Conservation (phyloP, 2,888 invertebrate species). For the Yponomeuta malinellus region DNA sequence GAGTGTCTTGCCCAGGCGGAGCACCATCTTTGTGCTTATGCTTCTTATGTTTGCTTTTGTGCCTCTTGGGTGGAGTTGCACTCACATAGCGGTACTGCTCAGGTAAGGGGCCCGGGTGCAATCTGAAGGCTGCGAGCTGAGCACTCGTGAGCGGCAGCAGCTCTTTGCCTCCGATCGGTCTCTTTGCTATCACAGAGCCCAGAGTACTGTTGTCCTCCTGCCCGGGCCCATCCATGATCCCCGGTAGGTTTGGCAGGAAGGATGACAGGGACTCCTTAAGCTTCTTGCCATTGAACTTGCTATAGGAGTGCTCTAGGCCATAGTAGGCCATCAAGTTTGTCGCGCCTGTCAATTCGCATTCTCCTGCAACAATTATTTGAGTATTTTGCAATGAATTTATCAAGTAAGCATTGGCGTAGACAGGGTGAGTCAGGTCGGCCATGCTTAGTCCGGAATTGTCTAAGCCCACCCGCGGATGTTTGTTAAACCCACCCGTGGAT, state of each 20-base stretch:
- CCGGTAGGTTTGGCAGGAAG: conserved; percentile 95
- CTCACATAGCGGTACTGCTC: conserved; percentile 96
- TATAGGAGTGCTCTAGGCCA: conserved; percentile 97
- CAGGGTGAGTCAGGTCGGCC: no score
- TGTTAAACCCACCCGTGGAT: no score
- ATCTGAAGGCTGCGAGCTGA: conserved; percentile 93
- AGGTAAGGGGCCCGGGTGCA: conserved; percentile 97
- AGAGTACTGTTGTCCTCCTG: conserved; percentile 89
- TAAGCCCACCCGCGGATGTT: no score
- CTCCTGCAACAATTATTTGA: conserved; percentile 73
- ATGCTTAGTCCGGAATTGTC: no score
- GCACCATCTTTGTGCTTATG: conserved; percentile 94
- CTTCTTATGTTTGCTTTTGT: conserved; percentile 96
- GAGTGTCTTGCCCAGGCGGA: conserved; percentile 84
- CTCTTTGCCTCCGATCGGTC: conserved; percentile 92
- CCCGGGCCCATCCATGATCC: conserved; percentile 95
- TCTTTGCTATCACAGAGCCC: conserved; percentile 95
- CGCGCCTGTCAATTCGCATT: conserved; percentile 95
- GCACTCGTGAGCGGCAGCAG: conserved; percentile 89
- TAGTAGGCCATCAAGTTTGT: conserved; percentile 98
- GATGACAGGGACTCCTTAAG: conserved; percentile 96
- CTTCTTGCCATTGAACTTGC: conserved; percentile 98
- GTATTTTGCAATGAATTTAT: neutral
- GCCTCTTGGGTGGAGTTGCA: conserved; percentile 93
- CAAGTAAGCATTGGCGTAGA: neutral